Evolutionary conservation across 2,888 invertebrate genomes (phyloP), one percentile per base, ranked within the genome.

Genomic region (Macrophya alboannulata): DNA sequence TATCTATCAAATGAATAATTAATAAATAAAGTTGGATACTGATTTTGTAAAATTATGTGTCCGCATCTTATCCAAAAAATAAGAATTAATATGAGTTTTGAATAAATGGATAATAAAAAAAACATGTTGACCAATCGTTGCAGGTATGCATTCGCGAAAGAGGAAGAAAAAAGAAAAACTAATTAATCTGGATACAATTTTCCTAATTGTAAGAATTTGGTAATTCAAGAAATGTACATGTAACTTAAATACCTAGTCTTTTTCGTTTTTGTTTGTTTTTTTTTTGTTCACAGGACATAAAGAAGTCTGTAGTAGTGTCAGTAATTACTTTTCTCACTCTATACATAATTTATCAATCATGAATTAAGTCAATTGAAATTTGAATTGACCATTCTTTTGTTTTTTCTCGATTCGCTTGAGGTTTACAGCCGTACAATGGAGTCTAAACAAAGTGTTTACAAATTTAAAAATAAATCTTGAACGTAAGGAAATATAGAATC

Each of bases 221-320:
- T 45, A 45, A 74, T 74, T 43, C 21, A 45, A 74, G n/a, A 74
- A 74, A 45, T 45, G 45, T 74, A 74, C 31, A 74, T 45, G 45
- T 10, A 45, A 45, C 17, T 74, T 45, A 68, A 37, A 25, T 68
- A 68, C 1, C 12, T 68, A 31, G 15, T 68, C 37, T 37, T 3
- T 31, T 25, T 17, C 4, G 31, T 15, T 3, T 65, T 65, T 31
- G 0, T 25, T 37, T 37, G 31, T 37, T 37, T 37, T 37, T 37
- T 68, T 68, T 68, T 15, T 25, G 6, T 5, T 77, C 5, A 77
- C 31, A 55, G 31, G 31, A 37, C 25, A 37, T 55, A 12, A 37
- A 51, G 8, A 55, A 9, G 51, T 77, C 51, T 12, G 77, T 48
- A 3, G 31, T 31, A 31, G 31, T 31, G 76, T n/a, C n/a, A n/a